Base-by-base conservation (phyloP, 2,113 vertebrate genomes). In the Scomber colias region DNA sequence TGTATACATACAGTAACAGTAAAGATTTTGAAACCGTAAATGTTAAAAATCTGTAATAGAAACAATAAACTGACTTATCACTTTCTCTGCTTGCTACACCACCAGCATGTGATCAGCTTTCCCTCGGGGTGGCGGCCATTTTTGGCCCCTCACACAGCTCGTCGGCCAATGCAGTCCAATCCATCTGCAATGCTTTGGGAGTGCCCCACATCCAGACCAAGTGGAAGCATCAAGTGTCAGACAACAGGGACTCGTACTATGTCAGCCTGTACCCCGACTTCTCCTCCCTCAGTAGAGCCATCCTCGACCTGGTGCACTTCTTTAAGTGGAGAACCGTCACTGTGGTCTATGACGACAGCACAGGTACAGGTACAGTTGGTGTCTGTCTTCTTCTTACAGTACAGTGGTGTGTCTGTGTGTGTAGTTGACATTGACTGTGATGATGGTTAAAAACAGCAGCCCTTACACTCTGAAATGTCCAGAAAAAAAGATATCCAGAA, bases 221-320 rank as follows among this genome's bases (percentile, higher is more conserved):
- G 83, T 99, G 98, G 98, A 99, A 99, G 90, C 98, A 99, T 87
- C 98, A 99, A 85, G 97, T 99, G 87, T 98, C 97, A 3, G 97
- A 98, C 95, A 99, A 98, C 95, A 96, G 96, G 85, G 98, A 99
- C 85, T 98, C 97, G 31, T 98, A 97, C 95, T 99, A 97, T 69
- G 97, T 98, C 95, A 99, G 97, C 89, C 96, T 99, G 69, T 99
- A 96, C 77, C 98, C 98, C 0, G 98, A 99, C 91, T 99, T 99
- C 94, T 98, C 96, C 51, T 99, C 98, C 5, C 97, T 99, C 89
- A 99, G 98, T 79, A 95, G 97, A 71, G 98, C 98, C 92, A 98
- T 99, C 87, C 95, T 99, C 71, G 98, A 99, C 94, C 95, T 99
- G 92, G 98, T 99, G 83, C 97, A 99, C 90, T 99, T 99, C 95